These are phyloP conservation scores for Lota lota DNA, from an alignment of 2,113 vertebrate genomes.

Conservation along the genomic window DNA sequence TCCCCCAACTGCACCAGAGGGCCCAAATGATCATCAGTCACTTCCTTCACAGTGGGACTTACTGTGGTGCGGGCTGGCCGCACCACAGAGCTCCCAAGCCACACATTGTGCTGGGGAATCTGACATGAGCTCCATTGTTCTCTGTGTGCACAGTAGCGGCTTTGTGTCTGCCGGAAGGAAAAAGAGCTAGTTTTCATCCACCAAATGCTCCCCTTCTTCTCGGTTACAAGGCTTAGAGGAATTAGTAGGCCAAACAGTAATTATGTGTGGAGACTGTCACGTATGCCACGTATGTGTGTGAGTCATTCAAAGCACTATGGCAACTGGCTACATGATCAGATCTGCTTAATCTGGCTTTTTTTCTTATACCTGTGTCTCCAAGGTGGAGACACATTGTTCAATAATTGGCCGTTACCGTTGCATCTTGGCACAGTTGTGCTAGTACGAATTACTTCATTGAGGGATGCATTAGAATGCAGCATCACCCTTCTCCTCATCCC, in stretches of 20 bases:
- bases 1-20: constrained; percentile 32
- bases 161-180: constrained; percentile 51
- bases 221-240: constrained; percentile 43
- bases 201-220: constrained; percentile 30
- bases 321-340: constrained; percentile 19
- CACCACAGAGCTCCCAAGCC: constrained; percentile 1
- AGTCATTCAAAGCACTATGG: constrained; percentile 19
- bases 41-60: background rate
- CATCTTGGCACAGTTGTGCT: too few relatives aligned
- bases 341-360: constrained; percentile 27
- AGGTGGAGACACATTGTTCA: too few relatives aligned
- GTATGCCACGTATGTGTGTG: constrained; percentile 27
- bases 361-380: background rate
- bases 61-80: constrained; percentile 19
- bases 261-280: constrained; percentile 55
- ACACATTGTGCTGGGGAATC: too few relatives aligned
- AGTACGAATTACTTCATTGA: too few relatives aligned
- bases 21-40: constrained; percentile 6
- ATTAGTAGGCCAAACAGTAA: constrained; percentile 29
- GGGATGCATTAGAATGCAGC: too few relatives aligned
- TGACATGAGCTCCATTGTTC: too few relatives aligned
- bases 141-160: constrained; percentile 47
- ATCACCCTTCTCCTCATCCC: too few relatives aligned
- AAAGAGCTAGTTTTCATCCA: constrained; percentile 60
- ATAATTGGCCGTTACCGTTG: too few relatives aligned